A percentile compares a stretch with the other conserved stretches of the same genome.
phyloP scores from a whole-genome alignment of 2,888 invertebrate species.

The Acanthoscelides obtectus region DNA sequence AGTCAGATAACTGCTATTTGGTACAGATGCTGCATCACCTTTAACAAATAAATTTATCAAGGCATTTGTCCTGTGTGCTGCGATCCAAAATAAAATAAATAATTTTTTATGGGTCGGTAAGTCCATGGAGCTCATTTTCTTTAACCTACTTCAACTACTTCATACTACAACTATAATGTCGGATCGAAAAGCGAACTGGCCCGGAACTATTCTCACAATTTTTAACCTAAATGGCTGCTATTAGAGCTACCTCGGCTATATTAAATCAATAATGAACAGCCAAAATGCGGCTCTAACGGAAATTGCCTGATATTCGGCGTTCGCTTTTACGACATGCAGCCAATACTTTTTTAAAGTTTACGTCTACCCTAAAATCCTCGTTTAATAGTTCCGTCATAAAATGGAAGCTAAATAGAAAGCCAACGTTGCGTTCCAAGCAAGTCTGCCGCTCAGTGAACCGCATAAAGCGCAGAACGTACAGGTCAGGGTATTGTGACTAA shows the following conservation, averaged over 20 bases:
- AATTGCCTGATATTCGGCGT: not conserved
- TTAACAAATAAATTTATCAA: too few species aligned
- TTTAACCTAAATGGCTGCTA: not conserved
- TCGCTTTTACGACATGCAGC: not conserved
- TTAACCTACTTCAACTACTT: not conserved
- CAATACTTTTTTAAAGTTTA: not conserved
- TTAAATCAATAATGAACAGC: not conserved
- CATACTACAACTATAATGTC: not conserved
- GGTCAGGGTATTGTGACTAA: not conserved
- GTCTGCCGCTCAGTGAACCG: not conserved
- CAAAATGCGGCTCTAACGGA: not conserved
- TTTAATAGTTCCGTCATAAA: not conserved
- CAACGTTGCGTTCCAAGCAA: not conserved
- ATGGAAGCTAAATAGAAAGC: not conserved
- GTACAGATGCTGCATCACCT: too few species aligned
- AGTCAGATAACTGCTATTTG: too few species aligned
- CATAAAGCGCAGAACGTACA: not conserved
- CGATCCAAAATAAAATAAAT: too few species aligned
- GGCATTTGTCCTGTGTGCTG: too few species aligned
- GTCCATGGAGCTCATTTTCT: too few species aligned
- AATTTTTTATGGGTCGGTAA: too few species aligned
- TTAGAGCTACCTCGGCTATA: not conserved
- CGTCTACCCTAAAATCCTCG: not conserved
- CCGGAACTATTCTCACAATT: not conserved
- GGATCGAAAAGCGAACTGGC: not conserved